A percentile compares a stretch with the other conserved stretches of the same genome.
Evolutionary conservation across 2,888 invertebrate species (phyloP).

Genomic region (Plemyria rubiginata): DNA sequence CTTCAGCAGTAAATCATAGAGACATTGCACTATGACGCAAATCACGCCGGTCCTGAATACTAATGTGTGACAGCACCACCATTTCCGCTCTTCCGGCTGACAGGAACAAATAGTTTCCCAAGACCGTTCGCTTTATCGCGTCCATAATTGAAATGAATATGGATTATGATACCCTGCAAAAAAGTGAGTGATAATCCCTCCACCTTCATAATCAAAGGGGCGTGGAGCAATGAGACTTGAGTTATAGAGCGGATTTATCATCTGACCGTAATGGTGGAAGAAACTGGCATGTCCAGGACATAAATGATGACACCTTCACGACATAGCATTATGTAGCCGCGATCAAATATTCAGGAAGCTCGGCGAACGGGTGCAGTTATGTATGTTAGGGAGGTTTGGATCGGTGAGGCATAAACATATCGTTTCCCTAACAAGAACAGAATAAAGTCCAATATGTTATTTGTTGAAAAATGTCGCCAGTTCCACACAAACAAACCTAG

Average conservation of each 20-base stretch:
- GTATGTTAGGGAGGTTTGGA: neutral
- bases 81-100: slow-evolving; percentile 38
- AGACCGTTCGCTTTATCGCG: slow-evolving; percentile 37
- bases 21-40: slow-evolving; percentile 37
- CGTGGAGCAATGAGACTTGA: slow-evolving; percentile 15
- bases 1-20: slow-evolving; percentile 37
- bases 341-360: neutral
- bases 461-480: too few relatives aligned
- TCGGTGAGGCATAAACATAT: too few relatives aligned
- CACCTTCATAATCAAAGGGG: slow-evolving; percentile 19
- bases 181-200: slow-evolving; percentile 23
- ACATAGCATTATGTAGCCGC: neutral
- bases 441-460: too few relatives aligned
- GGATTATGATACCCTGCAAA: slow-evolving; percentile 31
- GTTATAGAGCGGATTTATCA: slow-evolving; percentile 14
- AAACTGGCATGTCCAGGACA: slow-evolving; percentile 8
- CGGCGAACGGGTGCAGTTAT: neutral
- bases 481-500: too few relatives aligned
- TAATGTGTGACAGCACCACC: slow-evolving; percentile 39
- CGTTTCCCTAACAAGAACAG: too few relatives aligned
- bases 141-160: slow-evolving; percentile 40
- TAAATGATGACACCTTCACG: neutral
- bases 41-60: slow-evolving; percentile 41
- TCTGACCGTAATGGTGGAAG: slow-evolving; percentile 12
- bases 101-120: slow-evolving; percentile 39